Evolutionary conservation across 2,113 vertebrate species (phyloP).

Genomic region (Cranoglanis bouderius): DNA sequence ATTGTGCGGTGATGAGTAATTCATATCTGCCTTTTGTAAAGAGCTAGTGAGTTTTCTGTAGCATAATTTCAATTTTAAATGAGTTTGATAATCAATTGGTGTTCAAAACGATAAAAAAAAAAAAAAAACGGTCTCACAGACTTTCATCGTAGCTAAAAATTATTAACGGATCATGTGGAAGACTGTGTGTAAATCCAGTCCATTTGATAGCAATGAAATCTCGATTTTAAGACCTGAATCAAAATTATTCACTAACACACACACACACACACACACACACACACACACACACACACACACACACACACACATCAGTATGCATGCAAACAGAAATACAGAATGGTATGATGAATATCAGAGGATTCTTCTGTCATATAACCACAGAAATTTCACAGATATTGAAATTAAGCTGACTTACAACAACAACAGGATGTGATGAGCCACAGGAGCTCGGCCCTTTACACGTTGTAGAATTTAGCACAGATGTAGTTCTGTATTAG

Average conservation of each 20-base stretch:
- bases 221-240: background rate
- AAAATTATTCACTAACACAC: background rate
- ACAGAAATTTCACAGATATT: background rate
- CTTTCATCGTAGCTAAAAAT: background rate
- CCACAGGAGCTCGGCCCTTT: background rate
- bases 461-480: background rate
- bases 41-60: background rate
- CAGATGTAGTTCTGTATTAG: background rate
- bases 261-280: too few species aligned
- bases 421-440: background rate
- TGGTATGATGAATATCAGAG: too few species aligned
- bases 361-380: background rate
- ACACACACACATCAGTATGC: too few species aligned
- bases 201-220: background rate
- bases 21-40: background rate
- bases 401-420: background rate
- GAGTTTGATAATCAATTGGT: background rate
- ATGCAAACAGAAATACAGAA: background rate
- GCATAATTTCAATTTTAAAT: background rate
- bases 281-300: too few species aligned
- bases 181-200: background rate
- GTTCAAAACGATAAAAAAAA: background rate
- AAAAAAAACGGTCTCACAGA: background rate
- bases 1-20: background rate
- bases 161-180: background rate